phyloP scores from a whole-genome alignment of 2,113 vertebrate genomes.

The Tympanuchus pallidicinctus region DNA sequence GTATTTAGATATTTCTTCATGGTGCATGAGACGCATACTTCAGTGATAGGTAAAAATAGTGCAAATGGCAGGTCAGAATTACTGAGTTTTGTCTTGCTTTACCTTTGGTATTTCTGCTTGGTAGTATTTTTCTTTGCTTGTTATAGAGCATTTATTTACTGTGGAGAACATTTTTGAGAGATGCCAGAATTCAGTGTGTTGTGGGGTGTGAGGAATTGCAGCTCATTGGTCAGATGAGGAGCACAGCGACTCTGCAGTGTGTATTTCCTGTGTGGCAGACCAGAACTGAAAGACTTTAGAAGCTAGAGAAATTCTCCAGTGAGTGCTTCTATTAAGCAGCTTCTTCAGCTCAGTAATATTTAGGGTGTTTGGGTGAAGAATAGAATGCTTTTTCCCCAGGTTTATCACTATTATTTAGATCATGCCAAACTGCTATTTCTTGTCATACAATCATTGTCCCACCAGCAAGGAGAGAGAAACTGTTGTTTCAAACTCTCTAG shows the following conservation, averaged over 20 bases:
- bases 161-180: neutral
- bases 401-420: neutral
- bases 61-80: neutral
- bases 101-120: neutral
- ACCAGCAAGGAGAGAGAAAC: neutral
- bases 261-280: neutral
- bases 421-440: neutral
- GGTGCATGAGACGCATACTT: neutral
- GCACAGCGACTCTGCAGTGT: neutral
- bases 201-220: neutral
- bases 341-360: neutral
- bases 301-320: neutral
- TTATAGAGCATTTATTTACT: neutral
- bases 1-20: neutral
- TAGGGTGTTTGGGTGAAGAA: neutral
- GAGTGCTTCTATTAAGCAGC: neutral
- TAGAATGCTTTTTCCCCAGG: fast-evolving
- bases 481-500: neutral
- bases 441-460: neutral
- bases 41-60: neutral
- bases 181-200: neutral
- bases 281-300: neutral
- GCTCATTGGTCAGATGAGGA: neutral
- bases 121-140: neutral
- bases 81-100: neutral